Percentiles rank a stretch among this genome's conserved stretches.
These are phyloP conservation scores for Apodemia zela DNA, from an alignment of 2,888 invertebrate species.

Conservation along the genomic window DNA sequence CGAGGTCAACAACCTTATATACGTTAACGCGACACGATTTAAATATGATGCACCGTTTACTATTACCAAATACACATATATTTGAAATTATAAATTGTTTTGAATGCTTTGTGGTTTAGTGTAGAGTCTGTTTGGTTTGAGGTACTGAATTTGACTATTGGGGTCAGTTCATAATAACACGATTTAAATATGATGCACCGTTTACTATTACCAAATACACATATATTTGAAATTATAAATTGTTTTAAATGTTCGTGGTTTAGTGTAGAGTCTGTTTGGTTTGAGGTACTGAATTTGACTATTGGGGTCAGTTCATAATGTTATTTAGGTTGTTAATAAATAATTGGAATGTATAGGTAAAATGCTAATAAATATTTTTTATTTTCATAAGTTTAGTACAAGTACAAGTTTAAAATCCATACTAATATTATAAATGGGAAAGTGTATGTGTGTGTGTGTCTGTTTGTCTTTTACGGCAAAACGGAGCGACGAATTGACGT, in stretches of 20 bases:
- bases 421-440: no score
- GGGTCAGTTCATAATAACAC: slow-evolving; percentile 35
- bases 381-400: no score
- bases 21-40: slow-evolving; percentile 55
- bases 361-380: no score
- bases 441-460: no score
- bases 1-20: slow-evolving; percentile 63
- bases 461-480: no score
- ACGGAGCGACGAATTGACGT: no score
- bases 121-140: background rate
- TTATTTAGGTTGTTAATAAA: no score
- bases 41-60: slow-evolving; percentile 29
- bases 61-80: slow-evolving; percentile 4
- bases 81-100: background rate
- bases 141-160: no score
- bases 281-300: background rate
- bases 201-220: slow-evolving; percentile 15
- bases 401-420: no score
- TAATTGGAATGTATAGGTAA: no score
- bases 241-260: background rate
- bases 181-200: slow-evolving; percentile 38
- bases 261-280: background rate
- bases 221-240: background rate
- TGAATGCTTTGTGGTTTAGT: background rate
- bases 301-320: no score